Base-by-base conservation (phyloP, 2,888 invertebrate species). In the Andricus quercusramuli region DNA sequence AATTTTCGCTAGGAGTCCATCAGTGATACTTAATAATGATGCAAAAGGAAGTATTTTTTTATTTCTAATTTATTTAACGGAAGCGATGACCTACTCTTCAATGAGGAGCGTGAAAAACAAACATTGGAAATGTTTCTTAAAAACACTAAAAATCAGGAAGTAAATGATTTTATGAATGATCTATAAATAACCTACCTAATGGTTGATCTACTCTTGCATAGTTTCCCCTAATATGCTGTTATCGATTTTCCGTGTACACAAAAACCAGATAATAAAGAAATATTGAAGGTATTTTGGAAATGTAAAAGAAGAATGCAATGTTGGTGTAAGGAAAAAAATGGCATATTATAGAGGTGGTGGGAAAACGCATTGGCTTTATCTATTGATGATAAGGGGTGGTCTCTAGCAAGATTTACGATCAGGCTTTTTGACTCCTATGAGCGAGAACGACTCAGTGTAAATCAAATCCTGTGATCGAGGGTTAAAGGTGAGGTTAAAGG, bases 401-500 rank as follows among this genome's bases (percentile, higher is more conserved):
- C 56, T 56, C n/a, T 37, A 32, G 32, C 32, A 32, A 74, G 56
- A 74, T 74, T 74, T 56, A 74, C 74, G 56, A 51, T 32, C 22
- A 13, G 56, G 56, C n/a, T 56, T 74, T 51, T 56, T 56, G 20
- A 74, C 74, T 74, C 32, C 32, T 32, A 32, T 56, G 74, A 51
- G 74, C 56, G 56, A n/a, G n/a, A 56, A n/a, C 70, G 29, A 74
- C 74, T 74, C 56, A n/a, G n/a, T 74, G 56, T 74, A 74, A 74
- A 74, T 74, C 74, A 74, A 74, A 74, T 74, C 13, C 56, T n/a
- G 32, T 32, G 74, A 59, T n/a, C 74, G n/a, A 74, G 74, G 56
- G 74, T 74, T 74, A 56, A 74, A 32, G 74, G 74, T 20, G 47
- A 47, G 47, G 47, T 4, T 17, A 47, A 17, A 47, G 47, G 47